These are phyloP conservation scores for Oncorhynchus gorbuscha DNA, from an alignment of 2,113 vertebrate species.

Conservation along the genomic window DNA sequence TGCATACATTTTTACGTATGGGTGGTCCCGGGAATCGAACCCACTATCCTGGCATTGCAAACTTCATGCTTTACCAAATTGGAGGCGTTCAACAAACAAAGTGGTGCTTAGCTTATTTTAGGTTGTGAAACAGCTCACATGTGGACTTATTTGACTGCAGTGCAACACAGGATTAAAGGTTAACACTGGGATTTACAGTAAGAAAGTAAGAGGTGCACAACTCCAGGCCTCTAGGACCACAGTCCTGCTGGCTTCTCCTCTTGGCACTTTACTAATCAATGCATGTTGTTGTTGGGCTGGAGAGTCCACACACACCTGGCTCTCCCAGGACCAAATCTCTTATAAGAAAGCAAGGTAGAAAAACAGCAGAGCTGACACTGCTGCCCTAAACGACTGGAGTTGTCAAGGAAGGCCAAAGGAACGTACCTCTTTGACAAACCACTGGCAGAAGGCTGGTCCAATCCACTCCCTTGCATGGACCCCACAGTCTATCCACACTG, in stretches of 20 bases:
- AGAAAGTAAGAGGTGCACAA: not conserved
- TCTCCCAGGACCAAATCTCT: no score
- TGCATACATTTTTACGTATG: no score
- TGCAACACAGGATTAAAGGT: no score
- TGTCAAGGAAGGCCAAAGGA: not conserved
- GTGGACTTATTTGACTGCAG: not conserved
- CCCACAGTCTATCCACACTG: slow-evolving; percentile 96
- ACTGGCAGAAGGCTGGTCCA: slow-evolving; percentile 97
- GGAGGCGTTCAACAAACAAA: not conserved
- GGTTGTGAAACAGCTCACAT: not conserved
- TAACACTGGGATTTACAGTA: not conserved
- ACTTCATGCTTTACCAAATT: no score
- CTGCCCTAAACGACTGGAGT: not conserved
- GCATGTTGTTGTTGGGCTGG: no score
- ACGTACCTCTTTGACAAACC: slow-evolving; percentile 97
- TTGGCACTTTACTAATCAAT: no score
- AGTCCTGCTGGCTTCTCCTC: no score
- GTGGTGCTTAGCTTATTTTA: not conserved
- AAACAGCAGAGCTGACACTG: not conserved
- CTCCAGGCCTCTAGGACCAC: no score
- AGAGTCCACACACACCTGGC: no score
- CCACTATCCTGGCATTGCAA: no score
- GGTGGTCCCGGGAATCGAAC: no score
- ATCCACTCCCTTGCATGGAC: slow-evolving; percentile 98
- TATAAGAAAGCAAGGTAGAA: no score